Percentiles rank a stretch among this genome's conserved stretches.
Conservation (phyloP, 2,113 vertebrate species). For the Oreochromis niloticus region DNA sequence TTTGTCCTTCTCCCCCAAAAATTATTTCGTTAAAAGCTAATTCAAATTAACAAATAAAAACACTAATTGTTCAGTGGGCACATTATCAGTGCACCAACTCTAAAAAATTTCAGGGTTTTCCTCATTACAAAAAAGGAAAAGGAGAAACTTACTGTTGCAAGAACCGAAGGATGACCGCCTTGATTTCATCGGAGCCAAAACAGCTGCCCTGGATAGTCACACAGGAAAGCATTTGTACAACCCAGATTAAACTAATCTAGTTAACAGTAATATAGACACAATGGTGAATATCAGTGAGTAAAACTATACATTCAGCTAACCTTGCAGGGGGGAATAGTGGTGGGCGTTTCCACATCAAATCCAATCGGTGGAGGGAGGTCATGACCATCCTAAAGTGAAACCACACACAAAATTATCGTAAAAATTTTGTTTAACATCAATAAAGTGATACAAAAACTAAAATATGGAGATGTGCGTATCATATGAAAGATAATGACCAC, state of each 20-base stretch:
- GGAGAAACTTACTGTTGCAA: conserved; percentile 81
- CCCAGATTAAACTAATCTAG: not conserved
- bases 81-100: not conserved
- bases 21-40: accelerated
- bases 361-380: conserved; percentile 84
- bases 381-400: conserved; percentile 78
- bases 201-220: conserved; percentile 77
- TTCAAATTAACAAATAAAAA: not conserved
- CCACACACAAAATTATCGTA: not conserved
- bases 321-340: conserved; percentile 81
- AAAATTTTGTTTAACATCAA: not conserved
- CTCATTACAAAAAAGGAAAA: not conserved
- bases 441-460: not conserved
- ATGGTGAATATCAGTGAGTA: not conserved
- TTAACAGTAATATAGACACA: not conserved
- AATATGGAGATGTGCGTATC: not conserved
- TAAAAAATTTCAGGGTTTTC: accelerated
- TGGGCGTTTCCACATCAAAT: conserved; percentile 84
- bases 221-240: not conserved
- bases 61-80: not conserved
- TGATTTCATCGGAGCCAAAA: conserved; percentile 81
- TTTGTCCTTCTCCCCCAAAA: not conserved
- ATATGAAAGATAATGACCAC: not conserved
- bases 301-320: conserved; percentile 45
- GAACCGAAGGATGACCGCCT: conserved; percentile 78